Evolutionary conservation across 2,797 vertebrate species (phyloP), one percentile per base, ranked within the genome.

Genomic region (Leptatherina wallacei): DNA sequence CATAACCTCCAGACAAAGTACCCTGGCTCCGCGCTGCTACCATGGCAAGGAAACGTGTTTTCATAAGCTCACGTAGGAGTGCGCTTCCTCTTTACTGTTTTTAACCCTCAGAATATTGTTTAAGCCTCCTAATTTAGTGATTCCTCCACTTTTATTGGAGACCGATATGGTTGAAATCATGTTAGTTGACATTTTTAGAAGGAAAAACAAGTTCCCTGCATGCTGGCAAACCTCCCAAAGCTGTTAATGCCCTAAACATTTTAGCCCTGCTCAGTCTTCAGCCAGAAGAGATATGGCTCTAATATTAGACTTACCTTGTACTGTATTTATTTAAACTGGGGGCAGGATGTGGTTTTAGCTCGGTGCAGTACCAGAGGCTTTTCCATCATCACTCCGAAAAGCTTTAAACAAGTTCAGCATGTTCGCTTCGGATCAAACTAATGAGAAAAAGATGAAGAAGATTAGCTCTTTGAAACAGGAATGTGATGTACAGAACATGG

Each of bases 381-480:
- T 87, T 91, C 90, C 77, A 71, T 91, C 81, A 74, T 86, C 74
- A 73, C 79, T 80, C 73, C 65, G 62, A 80, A 81, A 81, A 85
- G 82, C 73, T 84, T 91, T 78, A 90, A 90, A 92, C 86, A 87
- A 88, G 82, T 89, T 90, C 88, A 89, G 56, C 85, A 91, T 91
- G 91, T 87, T 88, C 71, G 78, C 77, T 70, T 77, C 61, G 71
- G 82, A 84, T 86, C 73, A 82, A 75, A 68, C 83, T 84, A 87
- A 90, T 81, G 77, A 82, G 77, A 65, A 77, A 64, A 88, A 84
- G 74, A 82, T 89, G 81, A 82, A 59, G 64, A 80, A 76, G 78
- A 85, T 82, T 75, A 81, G 78, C 61, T 65, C 65, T 77, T 81
- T 85, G 73, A 84, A 87, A 72, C 60, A 54, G 68, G 69, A 85